Evolutionary conservation across 1,140 invertebrate species (phyloP).

Genomic region (Trachymyrmex septentrionalis): DNA sequence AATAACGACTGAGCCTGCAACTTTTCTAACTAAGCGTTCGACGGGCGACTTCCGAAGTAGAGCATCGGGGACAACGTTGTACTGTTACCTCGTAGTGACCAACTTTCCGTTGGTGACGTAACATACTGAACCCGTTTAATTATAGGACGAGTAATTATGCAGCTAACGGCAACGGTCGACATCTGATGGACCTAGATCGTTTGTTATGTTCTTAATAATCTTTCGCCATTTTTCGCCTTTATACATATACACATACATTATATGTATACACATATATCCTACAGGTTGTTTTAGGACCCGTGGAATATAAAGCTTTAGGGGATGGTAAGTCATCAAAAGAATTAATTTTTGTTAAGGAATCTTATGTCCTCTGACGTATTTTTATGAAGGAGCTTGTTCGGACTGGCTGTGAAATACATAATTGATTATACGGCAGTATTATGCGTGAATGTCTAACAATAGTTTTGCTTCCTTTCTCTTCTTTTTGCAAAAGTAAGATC

Average conservation of each 20-base stretch:
- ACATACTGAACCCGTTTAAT: constrained; percentile 46
- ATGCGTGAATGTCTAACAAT: no score
- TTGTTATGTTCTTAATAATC: not conserved
- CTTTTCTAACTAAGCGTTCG: constrained; percentile 57
- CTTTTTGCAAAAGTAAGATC: no score
- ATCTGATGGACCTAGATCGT: not conserved
- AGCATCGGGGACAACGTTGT: constrained; percentile 38
- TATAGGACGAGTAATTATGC: constrained; percentile 54
- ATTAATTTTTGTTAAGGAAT: no score
- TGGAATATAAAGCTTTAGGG: no score
- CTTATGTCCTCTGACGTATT: no score
- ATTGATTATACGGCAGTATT: no score
- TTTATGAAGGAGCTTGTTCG: no score
- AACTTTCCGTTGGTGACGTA: constrained; percentile 54
- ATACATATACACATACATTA: not conserved
- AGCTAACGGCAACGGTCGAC: constrained; percentile 18
- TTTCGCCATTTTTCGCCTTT: not conserved
- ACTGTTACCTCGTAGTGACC: constrained; percentile 57
- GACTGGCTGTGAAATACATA: no score
- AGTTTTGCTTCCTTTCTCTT: no score
- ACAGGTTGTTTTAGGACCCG: no score
- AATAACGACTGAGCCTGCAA: constrained; percentile 48
- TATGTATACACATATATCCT: no score
- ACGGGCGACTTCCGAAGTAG: constrained; percentile 48
- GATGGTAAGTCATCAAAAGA: no score